These are phyloP conservation scores for Masticophis lateralis DNA, from an alignment of 2,797 vertebrate genomes.

Conservation along the genomic window DNA sequence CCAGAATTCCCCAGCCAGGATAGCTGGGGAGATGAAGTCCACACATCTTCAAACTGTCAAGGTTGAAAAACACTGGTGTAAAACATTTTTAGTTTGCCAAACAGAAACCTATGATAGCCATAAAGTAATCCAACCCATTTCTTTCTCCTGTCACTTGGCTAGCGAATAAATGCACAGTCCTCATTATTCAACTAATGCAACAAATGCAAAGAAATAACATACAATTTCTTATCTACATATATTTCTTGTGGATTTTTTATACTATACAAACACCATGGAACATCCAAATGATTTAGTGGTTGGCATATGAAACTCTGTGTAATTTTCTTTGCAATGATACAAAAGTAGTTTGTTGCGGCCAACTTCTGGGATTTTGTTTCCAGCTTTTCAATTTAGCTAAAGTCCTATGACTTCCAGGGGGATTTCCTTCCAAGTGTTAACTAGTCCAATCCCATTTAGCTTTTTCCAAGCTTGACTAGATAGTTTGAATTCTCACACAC, in stretches of 20 bases:
- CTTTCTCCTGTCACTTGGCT: not conserved
- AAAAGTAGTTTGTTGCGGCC: not conserved
- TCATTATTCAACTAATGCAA: not conserved
- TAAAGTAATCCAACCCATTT: not conserved
- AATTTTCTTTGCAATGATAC: not conserved
- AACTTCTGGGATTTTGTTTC: not conserved
- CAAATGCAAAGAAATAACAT: not conserved
- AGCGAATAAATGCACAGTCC: not conserved
- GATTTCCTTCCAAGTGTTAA: not conserved
- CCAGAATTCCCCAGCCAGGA: not conserved
- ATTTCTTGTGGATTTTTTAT: not conserved
- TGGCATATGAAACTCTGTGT: not conserved
- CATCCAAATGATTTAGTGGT: not conserved
- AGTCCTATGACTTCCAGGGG: not conserved
- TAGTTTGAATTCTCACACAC: not conserved
- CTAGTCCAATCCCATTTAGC: not conserved
- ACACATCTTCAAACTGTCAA: not conserved
- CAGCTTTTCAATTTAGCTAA: not conserved
- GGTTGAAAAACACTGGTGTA: not conserved
- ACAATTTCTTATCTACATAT: not conserved
- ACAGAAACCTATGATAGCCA: not conserved
- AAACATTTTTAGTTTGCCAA: not conserved
- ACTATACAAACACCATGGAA: not conserved
- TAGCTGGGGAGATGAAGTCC: not conserved
- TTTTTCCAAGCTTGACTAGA: not conserved